Base-by-base conservation (phyloP, 2,113 vertebrate species). In the Alligator sinensis region DNA sequence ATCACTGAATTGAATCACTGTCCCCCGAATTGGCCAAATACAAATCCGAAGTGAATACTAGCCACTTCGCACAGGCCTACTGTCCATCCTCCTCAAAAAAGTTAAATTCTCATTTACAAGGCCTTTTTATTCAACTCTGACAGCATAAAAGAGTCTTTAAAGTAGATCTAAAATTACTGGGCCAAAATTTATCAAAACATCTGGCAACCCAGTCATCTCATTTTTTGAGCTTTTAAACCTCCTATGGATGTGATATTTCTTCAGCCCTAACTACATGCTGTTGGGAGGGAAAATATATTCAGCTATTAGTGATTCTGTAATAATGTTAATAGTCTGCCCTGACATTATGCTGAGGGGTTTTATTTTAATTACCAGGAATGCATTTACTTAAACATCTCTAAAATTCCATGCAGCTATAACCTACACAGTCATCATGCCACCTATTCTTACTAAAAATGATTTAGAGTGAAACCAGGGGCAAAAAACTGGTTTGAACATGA, bases 311-410 rank as follows among this genome's bases (percentile, higher is more conserved):
- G 38, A 63, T 59, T 88, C 8, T 78, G 10, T 75, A 90, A 76
- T 61, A 58, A 83, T 76, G 88, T 78, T 86, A 89, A 62, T 59
- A 77, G 47, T 64, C 78, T 78, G 62, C 14, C 34, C 28, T 21
- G 7, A 15, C 84, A 83, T 5, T 77, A 11, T 83, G 16, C 19
- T 92, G 62, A 77, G 55, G 59, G 25, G 4, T 24, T 94, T 85
- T 83, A 85, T 89, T 93, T 89, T 92, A 92, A 80, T 87, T 85
- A 74, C 60, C 61, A 81, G 62, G 87, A 91, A 75, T 80, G 63
- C 5, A 38, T 68, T 62, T 85, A 90, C 18, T 25, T 64, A 60
- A 87, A 83, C 34, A 80, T 75, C 21, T 80, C 11, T 82, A 85
- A 80, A 87, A 24, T 27, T 87, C 68, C 58, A 74, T 74, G 76